These are phyloP conservation scores for Leptinotarsa lineolata DNA, from an alignment of 1,140 invertebrate genomes.

Conservation along the genomic window DNA sequence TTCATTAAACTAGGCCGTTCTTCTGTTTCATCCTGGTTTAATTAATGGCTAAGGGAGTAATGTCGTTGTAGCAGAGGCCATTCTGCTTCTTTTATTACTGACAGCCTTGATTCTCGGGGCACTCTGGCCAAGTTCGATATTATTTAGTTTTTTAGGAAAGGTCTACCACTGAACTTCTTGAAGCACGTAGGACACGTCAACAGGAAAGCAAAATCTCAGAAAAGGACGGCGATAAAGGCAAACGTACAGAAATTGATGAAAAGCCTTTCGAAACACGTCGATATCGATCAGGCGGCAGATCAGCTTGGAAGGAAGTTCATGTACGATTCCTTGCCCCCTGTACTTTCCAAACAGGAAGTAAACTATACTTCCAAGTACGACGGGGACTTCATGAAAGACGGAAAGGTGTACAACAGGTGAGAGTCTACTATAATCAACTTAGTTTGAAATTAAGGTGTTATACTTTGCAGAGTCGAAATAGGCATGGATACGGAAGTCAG, in stretches of 20 bases:
- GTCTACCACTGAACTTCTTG: constrained; percentile 80
- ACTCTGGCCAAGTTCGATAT: background rate
- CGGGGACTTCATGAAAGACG: constrained; percentile 70
- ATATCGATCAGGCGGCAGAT: constrained; percentile 84
- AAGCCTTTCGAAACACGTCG: constrained; percentile 67
- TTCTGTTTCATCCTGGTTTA: too few species aligned
- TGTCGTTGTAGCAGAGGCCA: too few species aligned
- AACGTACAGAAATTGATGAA: constrained; percentile 67
- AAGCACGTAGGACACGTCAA: constrained; percentile 73
- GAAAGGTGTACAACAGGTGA: constrained; percentile 67
- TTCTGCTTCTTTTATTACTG: too few species aligned
- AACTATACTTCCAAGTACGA: constrained; percentile 70
- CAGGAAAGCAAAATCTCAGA: constrained; percentile 57
- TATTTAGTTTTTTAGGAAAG: constrained; percentile 60
- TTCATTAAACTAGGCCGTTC: background rate
- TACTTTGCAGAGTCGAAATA: constrained; percentile 46
- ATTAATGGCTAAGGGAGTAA: too few species aligned
- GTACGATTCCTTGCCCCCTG: constrained; percentile 86
- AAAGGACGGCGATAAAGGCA: constrained; percentile 62
- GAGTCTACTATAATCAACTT: background rate
- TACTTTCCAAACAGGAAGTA: constrained; percentile 69
- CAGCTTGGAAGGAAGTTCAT: constrained; percentile 82
- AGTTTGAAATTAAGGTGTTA: too few species aligned
- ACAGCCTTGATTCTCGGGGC: background rate
- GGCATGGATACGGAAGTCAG: constrained; percentile 45